phyloP scores from a whole-genome alignment of 2,113 vertebrate genomes.

The Eublepharis macularius region DNA sequence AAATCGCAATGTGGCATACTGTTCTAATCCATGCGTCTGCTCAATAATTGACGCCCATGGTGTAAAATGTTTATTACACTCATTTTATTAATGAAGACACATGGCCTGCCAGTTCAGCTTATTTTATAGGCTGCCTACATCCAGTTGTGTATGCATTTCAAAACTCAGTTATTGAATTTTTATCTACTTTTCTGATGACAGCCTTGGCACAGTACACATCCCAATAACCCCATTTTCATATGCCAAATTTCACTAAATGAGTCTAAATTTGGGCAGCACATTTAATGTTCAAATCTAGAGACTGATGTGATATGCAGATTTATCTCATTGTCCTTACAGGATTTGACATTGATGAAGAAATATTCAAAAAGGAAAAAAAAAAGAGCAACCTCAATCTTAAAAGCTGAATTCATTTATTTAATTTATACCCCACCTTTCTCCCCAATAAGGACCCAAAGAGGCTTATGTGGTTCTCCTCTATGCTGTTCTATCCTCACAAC shows the following conservation, averaged over 20 bases:
- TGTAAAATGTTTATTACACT: slow-evolving; percentile 59
- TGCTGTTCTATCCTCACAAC: too few species aligned
- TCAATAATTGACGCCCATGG: slow-evolving; percentile 61
- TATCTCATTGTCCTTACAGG: background rate
- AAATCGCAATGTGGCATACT: slow-evolving; percentile 55
- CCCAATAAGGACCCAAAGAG: too few species aligned
- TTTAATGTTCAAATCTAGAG: slow-evolving; percentile 1
- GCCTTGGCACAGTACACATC: background rate
- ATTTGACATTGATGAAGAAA: background rate
- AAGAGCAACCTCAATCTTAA: background rate
- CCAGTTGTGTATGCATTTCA: slow-evolving; percentile 49
- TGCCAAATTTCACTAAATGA: background rate
- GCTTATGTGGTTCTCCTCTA: too few species aligned
- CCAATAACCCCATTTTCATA: slow-evolving; percentile 40
- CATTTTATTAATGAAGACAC: slow-evolving; percentile 72
- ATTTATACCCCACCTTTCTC: too few species aligned
- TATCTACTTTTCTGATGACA: slow-evolving; percentile 49
- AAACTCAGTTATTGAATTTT: slow-evolving; percentile 61
- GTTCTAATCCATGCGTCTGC: slow-evolving; percentile 61
- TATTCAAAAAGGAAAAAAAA: background rate
- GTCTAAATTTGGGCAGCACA: background rate
- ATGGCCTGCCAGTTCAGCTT: slow-evolving; percentile 60
- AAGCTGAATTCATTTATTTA: background rate
- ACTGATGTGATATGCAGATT: background rate
- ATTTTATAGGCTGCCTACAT: slow-evolving; percentile 40